Conservation (phyloP, 2,113 vertebrate genomes). For the Labeo catla region DNA sequence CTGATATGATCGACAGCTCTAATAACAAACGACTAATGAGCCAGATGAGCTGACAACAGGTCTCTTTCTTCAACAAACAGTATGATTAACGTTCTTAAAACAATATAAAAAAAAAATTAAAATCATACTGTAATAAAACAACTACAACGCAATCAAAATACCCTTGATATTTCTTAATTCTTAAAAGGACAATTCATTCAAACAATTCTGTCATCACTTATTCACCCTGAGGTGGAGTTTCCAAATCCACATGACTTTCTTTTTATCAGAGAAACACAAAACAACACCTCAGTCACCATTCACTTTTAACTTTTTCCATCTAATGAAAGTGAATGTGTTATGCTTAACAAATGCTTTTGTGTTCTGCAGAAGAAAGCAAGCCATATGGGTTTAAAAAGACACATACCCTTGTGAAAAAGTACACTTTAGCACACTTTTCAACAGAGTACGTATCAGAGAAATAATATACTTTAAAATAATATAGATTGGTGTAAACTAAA, state of each 20-base stretch:
- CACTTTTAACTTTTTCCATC: background rate
- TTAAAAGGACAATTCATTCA: background rate
- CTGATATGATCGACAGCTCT: conserved; percentile 15
- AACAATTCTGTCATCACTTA: background rate
- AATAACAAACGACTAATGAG: background rate
- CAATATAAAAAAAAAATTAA: background rate
- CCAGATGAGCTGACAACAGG: background rate
- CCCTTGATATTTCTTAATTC: background rate
- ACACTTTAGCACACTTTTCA: background rate
- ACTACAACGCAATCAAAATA: background rate
- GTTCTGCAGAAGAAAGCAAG: background rate
- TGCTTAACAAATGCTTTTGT: background rate
- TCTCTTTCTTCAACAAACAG: background rate
- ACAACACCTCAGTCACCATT: background rate
- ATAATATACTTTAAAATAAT: background rate
- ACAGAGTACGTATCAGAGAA: too few species aligned
- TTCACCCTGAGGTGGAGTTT: background rate
- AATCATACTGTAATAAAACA: background rate
- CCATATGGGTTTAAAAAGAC: background rate
- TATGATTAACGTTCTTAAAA: background rate
- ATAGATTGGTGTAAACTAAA: background rate
- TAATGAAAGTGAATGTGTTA: background rate
- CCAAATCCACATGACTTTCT: background rate
- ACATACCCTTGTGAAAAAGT: background rate
- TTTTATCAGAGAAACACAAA: background rate